Base-by-base conservation (phyloP, 2,113 vertebrate genomes). In the Albula glossodonta region DNA sequence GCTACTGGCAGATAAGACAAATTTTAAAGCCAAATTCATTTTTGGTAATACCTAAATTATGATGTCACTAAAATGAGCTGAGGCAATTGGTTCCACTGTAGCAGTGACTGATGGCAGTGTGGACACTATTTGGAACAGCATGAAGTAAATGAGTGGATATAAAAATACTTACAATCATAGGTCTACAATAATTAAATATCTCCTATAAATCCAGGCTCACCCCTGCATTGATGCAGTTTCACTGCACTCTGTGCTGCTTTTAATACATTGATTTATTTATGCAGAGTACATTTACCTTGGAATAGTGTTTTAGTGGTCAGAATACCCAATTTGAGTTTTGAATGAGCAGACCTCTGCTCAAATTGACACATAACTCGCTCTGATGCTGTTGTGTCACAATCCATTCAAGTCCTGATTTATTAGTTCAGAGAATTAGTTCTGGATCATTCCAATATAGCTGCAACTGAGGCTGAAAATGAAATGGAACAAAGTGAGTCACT, bases 211-310 rank as follows among this genome's bases (percentile, higher is more conserved):
- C 12, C 2, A 41, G 51, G 22, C 70, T 52, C 19, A 84, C 77
- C 49, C 31, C 22, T 17, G 51, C 17, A 50, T 83, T 84, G 74
- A 84, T 84, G 83, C 51, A 77, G 77, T 84, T 70, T 50, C 49
- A 17, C 8, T 77, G 82, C 8, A 10, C n/a, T 48, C 13, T 31
- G 41, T 80, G 5, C 7, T 1, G 9, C 13, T 80, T 80, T 49
- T 1, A 31, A 51, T 84, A 11, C 31, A 50, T 77, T 22, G 31
- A 41, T 84, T 84, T 13, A 22, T 13, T 70, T 77, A 17, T 77
- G 19, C 7, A 66, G 17, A 66, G 17, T 52, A 8, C 51, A 81
- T 5, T 81, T 53, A 25, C 31, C 48, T 15, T 83, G 57, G 51
- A 74, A 51, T 83, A n/a, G 15, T 49, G 60, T 70, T 12, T 70